These are phyloP conservation scores for Leptinotarsa tumamoca DNA, from an alignment of 2,888 invertebrate species.

Conservation along the genomic window DNA sequence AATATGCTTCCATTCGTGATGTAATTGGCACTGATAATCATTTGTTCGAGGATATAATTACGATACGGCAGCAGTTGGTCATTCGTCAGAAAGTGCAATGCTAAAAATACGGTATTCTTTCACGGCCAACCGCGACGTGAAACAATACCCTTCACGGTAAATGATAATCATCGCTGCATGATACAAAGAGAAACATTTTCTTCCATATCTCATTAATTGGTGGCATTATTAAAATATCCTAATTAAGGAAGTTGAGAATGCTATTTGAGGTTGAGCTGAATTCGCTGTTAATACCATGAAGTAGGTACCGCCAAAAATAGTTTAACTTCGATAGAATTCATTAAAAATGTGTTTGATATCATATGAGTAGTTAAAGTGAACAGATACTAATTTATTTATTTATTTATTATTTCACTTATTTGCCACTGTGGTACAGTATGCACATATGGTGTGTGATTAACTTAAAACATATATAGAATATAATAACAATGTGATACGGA, in stretches of 20 bases:
- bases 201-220: conserved; percentile 17
- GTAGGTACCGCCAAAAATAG: no score
- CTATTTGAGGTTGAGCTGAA: neutral
- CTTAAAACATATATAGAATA: no score
- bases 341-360: no score
- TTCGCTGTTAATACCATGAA: neutral
- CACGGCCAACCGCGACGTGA: conserved; percentile 35
- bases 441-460: no score
- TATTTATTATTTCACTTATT: no score
- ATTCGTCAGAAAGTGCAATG: conserved; percentile 42
- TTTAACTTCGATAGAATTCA: no score
- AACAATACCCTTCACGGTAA: conserved; percentile 40
- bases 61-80: conserved; percentile 39
- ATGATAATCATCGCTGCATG: conserved; percentile 36
- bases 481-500: no score
- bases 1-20: conserved; percentile 8
- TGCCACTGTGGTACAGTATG: no score
- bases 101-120: conserved; percentile 45
- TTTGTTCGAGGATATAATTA: conserved; percentile 27
- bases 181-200: conserved; percentile 36
- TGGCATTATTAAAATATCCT: conserved; percentile 24
- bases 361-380: no score
- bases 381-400: no score
- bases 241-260: neutral
- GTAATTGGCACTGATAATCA: conserved; percentile 21